Base-by-base conservation (phyloP, 2,888 invertebrate species). In the Halictus ligatus region DNA sequence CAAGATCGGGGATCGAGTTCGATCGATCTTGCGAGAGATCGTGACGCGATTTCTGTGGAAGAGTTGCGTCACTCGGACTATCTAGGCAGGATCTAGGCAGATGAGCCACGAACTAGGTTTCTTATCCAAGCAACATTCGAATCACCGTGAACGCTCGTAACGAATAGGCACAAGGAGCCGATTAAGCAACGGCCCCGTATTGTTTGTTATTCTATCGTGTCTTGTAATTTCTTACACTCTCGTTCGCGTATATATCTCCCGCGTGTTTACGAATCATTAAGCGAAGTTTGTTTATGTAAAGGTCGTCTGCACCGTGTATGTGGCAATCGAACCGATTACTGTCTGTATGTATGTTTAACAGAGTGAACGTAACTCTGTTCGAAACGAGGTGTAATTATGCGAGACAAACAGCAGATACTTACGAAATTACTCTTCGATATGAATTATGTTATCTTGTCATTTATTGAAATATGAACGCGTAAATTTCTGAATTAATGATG, bases 141-240 rank as follows among this genome's bases (percentile, higher is more conserved):
- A 67, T 67, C 67, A 4, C 2, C 35, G 67, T 67, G 35, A 29
- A 67, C 67, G 35, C 29, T 67, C 18, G 35, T 35, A 60, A 25
- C 25, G 25, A 25, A 3, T 25, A 60, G 60, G 29, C 8, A 67
- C 67, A 35, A 35, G 18, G 6, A 2, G 29, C 29, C 35, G 35
- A 35, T 67, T 67, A 67, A 67, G 35, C 35, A 64, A 67, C 29
- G 67, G 35, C 35, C 21, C 35, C 18, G 29, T 54, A n/a, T 21
- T 35, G 67, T 67, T 67, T 67, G 67, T 67, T 67, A 18, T 67
- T 67, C 18, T 21, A 67, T 35, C 67, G 67, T 8, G 35, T 35
- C 67, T 15, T 18, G 35, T 67, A 67, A 35, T 67, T 67, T 67
- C 67, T 67, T 67, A 35, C 67, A 29, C 35, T 72, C 25, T 72